Evolutionary conservation across 2,888 invertebrate genomes (phyloP).

Genomic region (Masnerella sp.): DNA sequence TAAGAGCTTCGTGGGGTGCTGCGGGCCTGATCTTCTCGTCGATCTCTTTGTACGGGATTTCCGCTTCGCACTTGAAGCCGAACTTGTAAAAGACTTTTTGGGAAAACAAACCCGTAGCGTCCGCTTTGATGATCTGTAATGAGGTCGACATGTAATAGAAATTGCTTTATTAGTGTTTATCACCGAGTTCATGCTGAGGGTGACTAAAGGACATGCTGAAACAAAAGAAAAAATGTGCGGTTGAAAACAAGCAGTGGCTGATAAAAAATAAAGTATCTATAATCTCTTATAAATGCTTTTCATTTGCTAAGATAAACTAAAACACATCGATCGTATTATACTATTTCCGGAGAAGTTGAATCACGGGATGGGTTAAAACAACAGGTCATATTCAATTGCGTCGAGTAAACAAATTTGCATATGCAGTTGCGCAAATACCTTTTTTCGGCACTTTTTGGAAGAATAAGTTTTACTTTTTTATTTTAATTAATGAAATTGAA

Average conservation of each 20-base stretch:
- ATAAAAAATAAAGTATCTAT: too few species aligned
- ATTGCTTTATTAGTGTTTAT: conserved; percentile 12
- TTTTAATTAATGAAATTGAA: too few species aligned
- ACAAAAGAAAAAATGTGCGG: conserved; percentile 62
- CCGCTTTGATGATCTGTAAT: conserved; percentile 86
- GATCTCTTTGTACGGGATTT: conserved; percentile 85
- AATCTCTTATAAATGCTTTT: too few species aligned
- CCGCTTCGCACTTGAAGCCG: conserved; percentile 82
- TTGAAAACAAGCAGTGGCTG: not conserved
- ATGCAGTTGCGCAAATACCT: too few species aligned
- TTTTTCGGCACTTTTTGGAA: too few species aligned
- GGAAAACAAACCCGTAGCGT: conserved; percentile 89
- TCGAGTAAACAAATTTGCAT: too few species aligned
- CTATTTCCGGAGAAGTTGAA: too few species aligned
- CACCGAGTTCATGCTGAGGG: conserved; percentile 64
- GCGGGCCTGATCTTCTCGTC: conserved; percentile 83
- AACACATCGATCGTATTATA: too few species aligned
- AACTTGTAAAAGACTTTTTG: conserved; percentile 85
- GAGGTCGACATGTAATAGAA: conserved; percentile 44
- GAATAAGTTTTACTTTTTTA: too few species aligned
- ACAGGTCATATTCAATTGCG: too few species aligned
- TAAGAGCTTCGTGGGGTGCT: conserved; percentile 86
- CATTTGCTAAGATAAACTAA: too few species aligned
- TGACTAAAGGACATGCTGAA: conserved; percentile 72
- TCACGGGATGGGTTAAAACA: too few species aligned